A percentile compares a stretch with the other conserved stretches of the same genome.
phyloP scores from a whole-genome alignment of 1,140 invertebrate species.

The Octopus sinensis region DNA sequence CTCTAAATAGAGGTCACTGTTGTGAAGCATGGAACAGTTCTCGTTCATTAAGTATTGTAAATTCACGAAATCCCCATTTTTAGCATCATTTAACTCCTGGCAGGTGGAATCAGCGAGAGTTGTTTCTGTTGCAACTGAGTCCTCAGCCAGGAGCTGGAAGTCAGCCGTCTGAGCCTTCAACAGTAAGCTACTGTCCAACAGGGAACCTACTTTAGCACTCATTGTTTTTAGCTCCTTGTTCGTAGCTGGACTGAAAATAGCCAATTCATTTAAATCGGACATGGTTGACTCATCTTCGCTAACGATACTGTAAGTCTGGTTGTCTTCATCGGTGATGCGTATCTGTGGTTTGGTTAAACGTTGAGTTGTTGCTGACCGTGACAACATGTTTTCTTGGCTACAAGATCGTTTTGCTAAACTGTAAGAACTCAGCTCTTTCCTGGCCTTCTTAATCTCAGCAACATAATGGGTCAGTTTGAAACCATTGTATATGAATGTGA shows the following conservation, averaged over 20 bases:
- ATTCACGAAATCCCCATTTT: too few relatives aligned
- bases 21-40: too few relatives aligned
- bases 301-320: slow-evolving; percentile 17
- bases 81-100: neutral
- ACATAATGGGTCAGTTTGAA: slow-evolving; percentile 15
- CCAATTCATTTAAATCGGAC: slow-evolving; percentile 5
- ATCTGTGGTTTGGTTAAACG: slow-evolving; percentile 12
- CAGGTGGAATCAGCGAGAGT: neutral
- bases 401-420: slow-evolving; percentile 9
- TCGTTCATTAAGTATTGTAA: too few relatives aligned
- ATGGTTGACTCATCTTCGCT: slow-evolving; percentile 13
- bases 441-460: slow-evolving; percentile 12
- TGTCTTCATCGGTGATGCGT: slow-evolving; percentile 14
- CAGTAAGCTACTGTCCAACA: neutral
- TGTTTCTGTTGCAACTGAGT: neutral
- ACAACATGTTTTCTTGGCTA: neutral
- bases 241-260: neutral
- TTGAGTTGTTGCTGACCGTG: slow-evolving; percentile 3
- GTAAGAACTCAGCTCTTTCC: slow-evolving; percentile 12
- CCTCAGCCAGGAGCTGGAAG: neutral
- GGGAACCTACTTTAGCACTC: neutral
- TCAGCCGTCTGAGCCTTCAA: neutral
- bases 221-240: neutral
- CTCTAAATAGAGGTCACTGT: too few relatives aligned
- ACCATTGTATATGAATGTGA: slow-evolving; percentile 16